A percentile compares a stretch with the other conserved stretches of the same genome.
phyloP scores from a whole-genome alignment of 1,140 invertebrate species.

The Drosophila fuyamai region DNA sequence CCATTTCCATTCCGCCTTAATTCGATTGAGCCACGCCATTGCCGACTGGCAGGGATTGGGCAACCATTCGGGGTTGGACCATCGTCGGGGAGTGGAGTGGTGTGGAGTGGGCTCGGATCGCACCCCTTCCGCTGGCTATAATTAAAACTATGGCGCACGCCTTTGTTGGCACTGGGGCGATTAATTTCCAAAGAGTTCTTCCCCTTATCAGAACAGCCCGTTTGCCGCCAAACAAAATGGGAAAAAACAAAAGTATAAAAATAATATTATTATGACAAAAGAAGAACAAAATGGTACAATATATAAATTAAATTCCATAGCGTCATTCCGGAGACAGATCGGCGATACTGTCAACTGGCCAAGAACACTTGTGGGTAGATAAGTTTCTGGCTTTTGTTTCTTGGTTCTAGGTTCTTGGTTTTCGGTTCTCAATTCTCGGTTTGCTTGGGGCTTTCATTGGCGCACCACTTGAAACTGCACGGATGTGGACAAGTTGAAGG shows the following conservation, averaged over 20 bases:
- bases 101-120: neutral
- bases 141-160: slow-evolving; percentile 76
- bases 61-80: slow-evolving; percentile 34
- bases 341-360: slow-evolving; percentile 71
- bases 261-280: slow-evolving; percentile 32
- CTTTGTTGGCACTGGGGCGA: slow-evolving; percentile 56
- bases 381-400: slow-evolving; percentile 17
- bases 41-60: slow-evolving; percentile 40
- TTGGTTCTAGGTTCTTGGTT: slow-evolving; percentile 8
- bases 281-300: slow-evolving; percentile 35
- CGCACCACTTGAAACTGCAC: slow-evolving; percentile 36
- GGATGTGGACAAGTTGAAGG: slow-evolving; percentile 39
- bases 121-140: slow-evolving; percentile 44
- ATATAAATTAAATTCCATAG: slow-evolving; percentile 74
- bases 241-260: slow-evolving; percentile 21
- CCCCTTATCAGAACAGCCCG: slow-evolving; percentile 34
- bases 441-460: slow-evolving; percentile 41
- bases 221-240: slow-evolving; percentile 51
- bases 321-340: slow-evolving; percentile 65
- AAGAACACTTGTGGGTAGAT: slow-evolving; percentile 63
- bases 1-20: slow-evolving; percentile 50
- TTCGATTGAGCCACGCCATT: slow-evolving; percentile 78
- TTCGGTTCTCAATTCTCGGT: slow-evolving; percentile 1
- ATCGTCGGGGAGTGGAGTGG: too few relatives aligned
- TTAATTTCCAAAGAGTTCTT: slow-evolving; percentile 52